Conservation (phyloP, 2,797 vertebrate species). For the Staurois parvus region DNA sequence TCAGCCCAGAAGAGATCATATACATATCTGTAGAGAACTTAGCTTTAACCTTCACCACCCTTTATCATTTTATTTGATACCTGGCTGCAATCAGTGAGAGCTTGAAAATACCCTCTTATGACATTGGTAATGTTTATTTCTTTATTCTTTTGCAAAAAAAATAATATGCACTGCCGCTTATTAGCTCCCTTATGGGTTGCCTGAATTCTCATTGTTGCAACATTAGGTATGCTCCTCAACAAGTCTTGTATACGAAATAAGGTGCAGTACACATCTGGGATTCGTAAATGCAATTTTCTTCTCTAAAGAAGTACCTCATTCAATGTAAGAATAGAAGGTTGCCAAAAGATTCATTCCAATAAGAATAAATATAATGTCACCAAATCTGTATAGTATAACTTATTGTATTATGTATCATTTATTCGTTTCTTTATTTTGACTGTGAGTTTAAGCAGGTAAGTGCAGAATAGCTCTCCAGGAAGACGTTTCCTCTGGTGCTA, state of each 20-base stretch:
- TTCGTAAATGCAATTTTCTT: too few species aligned
- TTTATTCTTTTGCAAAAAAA: background rate
- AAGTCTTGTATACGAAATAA: too few species aligned
- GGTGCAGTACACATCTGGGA: too few species aligned
- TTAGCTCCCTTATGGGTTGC: background rate
- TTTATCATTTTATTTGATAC: background rate
- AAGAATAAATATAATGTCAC: too few species aligned
- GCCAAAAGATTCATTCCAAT: too few species aligned
- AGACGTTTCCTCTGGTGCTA: too few species aligned
- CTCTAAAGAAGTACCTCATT: too few species aligned
- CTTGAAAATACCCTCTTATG: background rate
- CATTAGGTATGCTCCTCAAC: background rate
- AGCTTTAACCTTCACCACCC: background rate
- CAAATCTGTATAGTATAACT: background rate
- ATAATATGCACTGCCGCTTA: background rate
- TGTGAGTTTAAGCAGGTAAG: background rate
- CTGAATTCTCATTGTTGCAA: background rate
- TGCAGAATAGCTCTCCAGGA: too few species aligned
- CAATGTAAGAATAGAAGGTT: too few species aligned
- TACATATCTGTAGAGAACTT: background rate
- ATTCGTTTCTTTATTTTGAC: background rate
- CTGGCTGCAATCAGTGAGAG: background rate
- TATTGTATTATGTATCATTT: background rate
- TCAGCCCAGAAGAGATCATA: background rate
- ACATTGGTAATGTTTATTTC: background rate